Conservation (phyloP, 1,140 invertebrate genomes). For the Wiebesia pumilae region DNA sequence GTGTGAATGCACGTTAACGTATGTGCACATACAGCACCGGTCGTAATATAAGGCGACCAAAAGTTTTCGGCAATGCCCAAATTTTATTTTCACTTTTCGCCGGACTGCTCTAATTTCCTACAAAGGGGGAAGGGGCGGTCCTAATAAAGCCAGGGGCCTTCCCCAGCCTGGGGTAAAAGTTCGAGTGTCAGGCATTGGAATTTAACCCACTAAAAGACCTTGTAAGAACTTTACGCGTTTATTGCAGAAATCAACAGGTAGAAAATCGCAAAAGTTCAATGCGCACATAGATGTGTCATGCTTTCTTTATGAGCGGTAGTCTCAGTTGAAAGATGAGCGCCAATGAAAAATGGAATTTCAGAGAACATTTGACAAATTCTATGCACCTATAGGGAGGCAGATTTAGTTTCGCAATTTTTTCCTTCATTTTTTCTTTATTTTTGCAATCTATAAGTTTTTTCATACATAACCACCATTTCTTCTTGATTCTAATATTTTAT, state of each 20-base stretch:
- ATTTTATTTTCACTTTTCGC: not conserved
- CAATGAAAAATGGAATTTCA: slow-evolving; percentile 4
- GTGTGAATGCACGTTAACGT: not conserved
- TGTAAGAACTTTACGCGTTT: slow-evolving; percentile 19
- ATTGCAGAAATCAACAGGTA: slow-evolving; percentile 35
- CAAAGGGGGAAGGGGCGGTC: not conserved
- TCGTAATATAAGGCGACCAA: not conserved
- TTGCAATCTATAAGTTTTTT: not conserved
- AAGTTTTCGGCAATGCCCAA: not conserved
- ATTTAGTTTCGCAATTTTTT: slow-evolving; percentile 23
- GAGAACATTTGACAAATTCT: slow-evolving; percentile 10
- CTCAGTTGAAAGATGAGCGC: not conserved
- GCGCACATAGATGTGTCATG: slow-evolving; percentile 6
- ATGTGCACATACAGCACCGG: not conserved
- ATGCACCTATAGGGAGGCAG: not conserved
- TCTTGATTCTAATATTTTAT: not conserved
- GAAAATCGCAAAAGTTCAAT: not conserved
- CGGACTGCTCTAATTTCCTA: not conserved
- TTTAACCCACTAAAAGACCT: slow-evolving; percentile 20
- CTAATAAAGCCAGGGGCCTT: slow-evolving; percentile 22
- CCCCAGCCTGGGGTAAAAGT: not conserved
- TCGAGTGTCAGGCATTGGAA: not conserved
- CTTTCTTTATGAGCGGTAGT: slow-evolving; percentile 22
- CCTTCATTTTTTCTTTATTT: not conserved
- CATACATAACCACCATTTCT: not conserved